Conservation (phyloP, 2,888 invertebrate species). For the Caprella mutica region DNA sequence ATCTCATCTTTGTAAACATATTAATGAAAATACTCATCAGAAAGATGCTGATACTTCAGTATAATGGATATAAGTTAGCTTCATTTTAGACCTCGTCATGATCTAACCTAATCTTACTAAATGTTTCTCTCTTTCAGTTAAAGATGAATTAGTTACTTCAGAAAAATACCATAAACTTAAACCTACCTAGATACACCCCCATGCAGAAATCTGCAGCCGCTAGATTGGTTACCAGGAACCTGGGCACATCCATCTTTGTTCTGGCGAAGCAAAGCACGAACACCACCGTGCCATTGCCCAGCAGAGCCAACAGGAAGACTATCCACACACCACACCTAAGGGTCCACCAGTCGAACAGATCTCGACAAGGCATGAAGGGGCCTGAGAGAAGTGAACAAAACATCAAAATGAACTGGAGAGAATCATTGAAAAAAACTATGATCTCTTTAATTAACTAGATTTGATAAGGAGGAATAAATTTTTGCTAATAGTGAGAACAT, state of each 20-base stretch:
- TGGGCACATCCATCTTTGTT: conserved; percentile 89
- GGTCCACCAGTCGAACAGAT: conserved; percentile 96
- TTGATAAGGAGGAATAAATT: too few relatives aligned
- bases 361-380: conserved; percentile 88
- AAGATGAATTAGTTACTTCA: neutral
- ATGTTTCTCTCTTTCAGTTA: neutral
- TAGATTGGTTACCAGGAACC: conserved; percentile 91
- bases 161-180: neutral
- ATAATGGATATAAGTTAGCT: too few relatives aligned
- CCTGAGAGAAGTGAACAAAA: too few relatives aligned
- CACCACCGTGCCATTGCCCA: conserved; percentile 92
- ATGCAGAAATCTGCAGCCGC: conserved; percentile 95
- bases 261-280: conserved; percentile 82
- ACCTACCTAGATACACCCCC: conserved; percentile 76
- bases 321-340: conserved; percentile 93
- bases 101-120: neutral
- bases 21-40: too few relatives aligned
- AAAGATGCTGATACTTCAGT: too few relatives aligned
- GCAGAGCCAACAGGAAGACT: conserved; percentile 84
- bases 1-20: too few relatives aligned
- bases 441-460: too few relatives aligned
- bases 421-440: too few relatives aligned
- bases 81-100: neutral
- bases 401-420: too few relatives aligned
- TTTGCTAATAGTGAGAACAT: too few relatives aligned